A percentile compares a stretch with the other conserved stretches of the same genome.
Evolutionary conservation across 2,888 invertebrate genomes (phyloP).

Genomic region (Aphidoletes aphidimyza): DNA sequence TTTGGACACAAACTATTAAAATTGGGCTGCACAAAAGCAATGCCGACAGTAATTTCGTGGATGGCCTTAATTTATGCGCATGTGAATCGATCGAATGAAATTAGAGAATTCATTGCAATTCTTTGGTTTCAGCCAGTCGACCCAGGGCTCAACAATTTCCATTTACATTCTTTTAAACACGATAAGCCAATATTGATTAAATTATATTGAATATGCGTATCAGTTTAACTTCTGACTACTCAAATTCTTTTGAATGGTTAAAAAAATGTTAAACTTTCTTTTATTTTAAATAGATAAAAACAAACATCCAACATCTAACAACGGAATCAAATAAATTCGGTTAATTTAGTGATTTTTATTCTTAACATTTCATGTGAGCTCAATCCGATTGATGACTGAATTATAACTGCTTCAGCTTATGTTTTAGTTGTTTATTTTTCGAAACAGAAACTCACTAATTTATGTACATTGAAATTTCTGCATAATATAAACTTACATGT

Average conservation of each 20-base stretch:
- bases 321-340: no score
- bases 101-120: not conserved
- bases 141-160: not conserved
- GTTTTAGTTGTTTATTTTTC: no score
- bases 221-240: not conserved
- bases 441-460: no score
- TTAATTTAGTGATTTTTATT: no score
- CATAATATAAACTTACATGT: no score
- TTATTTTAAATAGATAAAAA: no score
- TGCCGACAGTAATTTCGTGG: not conserved
- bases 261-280: not conserved
- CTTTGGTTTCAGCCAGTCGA: not conserved
- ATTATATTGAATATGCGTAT: not conserved
- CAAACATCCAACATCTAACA: no score
- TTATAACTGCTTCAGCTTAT: no score
- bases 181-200: slow-evolving; percentile 8
- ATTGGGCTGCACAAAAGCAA: not conserved
- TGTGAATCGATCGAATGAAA: not conserved
- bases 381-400: no score
- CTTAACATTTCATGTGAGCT: no score
- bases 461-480: no score
- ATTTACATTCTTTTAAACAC: not conserved
- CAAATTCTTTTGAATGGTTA: not conserved
- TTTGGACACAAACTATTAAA: not conserved
- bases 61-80: slow-evolving; percentile 32